Evolutionary conservation across 2,888 invertebrate species (phyloP), one percentile per base, ranked within the genome.

Genomic region (Lepeophtheirus nordmannii): DNA sequence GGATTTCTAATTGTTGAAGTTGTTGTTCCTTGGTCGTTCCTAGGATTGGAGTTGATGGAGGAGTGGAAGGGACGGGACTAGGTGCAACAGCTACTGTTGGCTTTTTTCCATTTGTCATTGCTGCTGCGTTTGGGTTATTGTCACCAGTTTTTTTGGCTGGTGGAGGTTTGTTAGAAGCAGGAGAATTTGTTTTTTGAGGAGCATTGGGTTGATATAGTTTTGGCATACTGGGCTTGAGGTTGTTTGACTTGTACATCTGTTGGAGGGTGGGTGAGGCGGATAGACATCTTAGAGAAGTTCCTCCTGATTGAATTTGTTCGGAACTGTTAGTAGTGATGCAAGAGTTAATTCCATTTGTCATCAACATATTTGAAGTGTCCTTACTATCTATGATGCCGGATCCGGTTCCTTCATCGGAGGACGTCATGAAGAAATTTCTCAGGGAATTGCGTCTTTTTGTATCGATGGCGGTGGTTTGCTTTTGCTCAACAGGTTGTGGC

Each of bases 1-100:
- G 53, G 8, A 46, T 46, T 17, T 46, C 53, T n/a, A 46, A 8
- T 46, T 46, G 53, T 17, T 46, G 53, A 17, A 46, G 53, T 46
- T 46, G 53, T 46, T 46, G 53, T 46, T 46, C 53, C 53, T 46
- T 46, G 2, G 53, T 46, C 5, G 53, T 17, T 17, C n/a, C 53
- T 1, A 46, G 53, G n/a, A 17, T 46, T 14, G 53, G 53, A 14
- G 53, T 46, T 14, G 53, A 46, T 14, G 53, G 53, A 46, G 53
- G 53, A 46, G 53, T 46, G 53, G 53, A 46, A n/a, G 53, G 53
- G 53, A 46, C 53, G 8, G 53, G 53, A 46, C 8, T 46, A 17
- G 53, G 53, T 46, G 53, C n/a, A 17, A 46, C 53, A 17, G 53
- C 53, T 5, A 46, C 53, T 14, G 53, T 46, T n/a, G 53, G 53